These are phyloP conservation scores for Drosophila paramelanica DNA, from an alignment of 2,888 invertebrate genomes.

Conservation along the genomic window DNA sequence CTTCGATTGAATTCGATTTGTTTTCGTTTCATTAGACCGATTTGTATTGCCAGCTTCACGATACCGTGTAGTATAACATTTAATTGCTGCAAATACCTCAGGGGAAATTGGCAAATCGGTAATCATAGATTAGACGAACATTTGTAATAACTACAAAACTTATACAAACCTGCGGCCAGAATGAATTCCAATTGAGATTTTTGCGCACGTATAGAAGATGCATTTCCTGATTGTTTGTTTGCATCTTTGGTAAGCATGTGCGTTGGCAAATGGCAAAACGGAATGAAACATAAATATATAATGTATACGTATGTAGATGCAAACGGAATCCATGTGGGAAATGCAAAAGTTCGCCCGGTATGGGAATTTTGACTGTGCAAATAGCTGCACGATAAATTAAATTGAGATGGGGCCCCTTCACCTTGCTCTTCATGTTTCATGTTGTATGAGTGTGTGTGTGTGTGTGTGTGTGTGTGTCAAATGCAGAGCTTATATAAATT, in stretches of 20 bases:
- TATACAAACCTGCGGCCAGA: slow-evolving; percentile 37
- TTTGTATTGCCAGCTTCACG: slow-evolving; percentile 46
- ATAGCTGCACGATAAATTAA: slow-evolving; percentile 71
- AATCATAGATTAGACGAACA: slow-evolving; percentile 73
- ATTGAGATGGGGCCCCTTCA: slow-evolving; percentile 55
- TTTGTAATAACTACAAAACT: slow-evolving; percentile 63
- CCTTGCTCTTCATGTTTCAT: background rate
- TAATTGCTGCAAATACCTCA: slow-evolving; percentile 66
- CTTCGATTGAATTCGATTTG: slow-evolving; percentile 52
- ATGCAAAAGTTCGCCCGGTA: slow-evolving; percentile 61
- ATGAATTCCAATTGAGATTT: slow-evolving; percentile 60
- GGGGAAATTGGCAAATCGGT: slow-evolving; percentile 52
- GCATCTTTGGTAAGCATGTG: slow-evolving; percentile 23
- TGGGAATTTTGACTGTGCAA: slow-evolving; percentile 37
- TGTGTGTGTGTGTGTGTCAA: background rate
- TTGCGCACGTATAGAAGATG: slow-evolving; percentile 35
- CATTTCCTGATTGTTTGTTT: slow-evolving; percentile 71
- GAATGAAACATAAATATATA: slow-evolving; percentile 80
- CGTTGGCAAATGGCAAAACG: slow-evolving; percentile 26
- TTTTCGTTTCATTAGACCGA: slow-evolving; percentile 64
- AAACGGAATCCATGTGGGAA: slow-evolving; percentile 63
- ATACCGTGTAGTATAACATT: slow-evolving; percentile 42
- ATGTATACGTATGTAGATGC: slow-evolving; percentile 65
- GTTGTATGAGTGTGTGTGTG: background rate
- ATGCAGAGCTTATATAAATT: slow-evolving; percentile 43